Base-by-base conservation (phyloP, 2,113 vertebrate genomes). In the Phalacrocorax aristotelis region DNA sequence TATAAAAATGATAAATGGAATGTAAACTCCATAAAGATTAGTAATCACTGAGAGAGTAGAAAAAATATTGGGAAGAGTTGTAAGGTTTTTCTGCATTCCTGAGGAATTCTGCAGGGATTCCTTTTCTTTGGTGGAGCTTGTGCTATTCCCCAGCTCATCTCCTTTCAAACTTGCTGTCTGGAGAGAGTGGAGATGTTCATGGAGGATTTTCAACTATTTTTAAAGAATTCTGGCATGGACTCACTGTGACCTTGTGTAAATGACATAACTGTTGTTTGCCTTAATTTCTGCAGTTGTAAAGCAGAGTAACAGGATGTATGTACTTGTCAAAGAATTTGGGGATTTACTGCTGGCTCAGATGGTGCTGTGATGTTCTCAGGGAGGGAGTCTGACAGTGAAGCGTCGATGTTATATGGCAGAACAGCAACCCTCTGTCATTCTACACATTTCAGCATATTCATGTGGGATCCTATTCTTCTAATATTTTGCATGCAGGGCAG, bases 1-100 rank as follows among this genome's bases (percentile, higher is more conserved):
- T 96, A 96, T 96, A 95, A 97, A 95, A 96, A 90, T 97, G 95
- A 97, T 93, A 82, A 68, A 80, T 90, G 94, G 96, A 97, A 97
- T 96, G 95, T 95, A 97, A 97, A 96, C 93, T 62, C 90, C 62
- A 83, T 91, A 79, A 97, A 97, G 95, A 97, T 97, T 83, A 95
- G 88, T 44, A 87, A 89, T 30, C 92, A 71, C 78, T 60, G 65
- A 77, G 82, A 85, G 80, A 57, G 58, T 30, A 85, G 86, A 46
- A 83, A 92, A 95, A 95, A 83, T 84, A 95, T 30, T 48, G 72
- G 72, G 89, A 72, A 80, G 84, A 92, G 61, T 34, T 51, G n/a
- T 40, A 58, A 58, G 60, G 74, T 52, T 97, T 92, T 95, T 90
- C 80, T 95, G 69, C 95, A 84, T 97, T 95, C 97, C 90, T 82